Evolutionary conservation across 2,113 vertebrate species (phyloP), one percentile per base, ranked within the genome.

Genomic region (Euleptes europaea): DNA sequence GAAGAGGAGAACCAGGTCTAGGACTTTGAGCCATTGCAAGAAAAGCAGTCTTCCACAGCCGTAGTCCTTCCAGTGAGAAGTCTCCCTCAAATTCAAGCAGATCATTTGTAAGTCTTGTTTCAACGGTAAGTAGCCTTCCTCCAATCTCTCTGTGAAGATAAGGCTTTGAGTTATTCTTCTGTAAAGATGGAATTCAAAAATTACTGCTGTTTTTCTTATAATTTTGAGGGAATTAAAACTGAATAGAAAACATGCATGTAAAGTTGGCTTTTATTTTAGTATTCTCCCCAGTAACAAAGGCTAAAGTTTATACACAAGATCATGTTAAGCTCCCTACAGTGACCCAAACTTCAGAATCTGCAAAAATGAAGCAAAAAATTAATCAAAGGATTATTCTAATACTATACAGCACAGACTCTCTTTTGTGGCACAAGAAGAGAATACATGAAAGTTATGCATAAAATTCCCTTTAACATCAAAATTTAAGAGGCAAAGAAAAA

Each of bases 31-130:
- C 98, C 98, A 99, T 99, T 86, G 97, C 98, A 38, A 97, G 98
- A 94, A 99, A 99, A 0, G 98, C 99, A 0, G 97, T 98, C 95
- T 99, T 99, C 99, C 99, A 99, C 67, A 99, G 97, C 66, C 95
- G 94, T n/a, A 99, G 95, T 81, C 99, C 99, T 90, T 99, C 98
- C 88, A 98, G 92, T 44, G 97, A 98, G 91, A 99, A 97, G 87
- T 98, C 98, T 57, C 99, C 98, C 76, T 96, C 97, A 94, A 99
- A 99, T 90, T 99, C 99, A 1, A 94, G 89, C 33, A 99, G 95
- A 93, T 98, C 97, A 88, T 97, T 97, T 33, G 96, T 95, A 91
- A 98, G 95, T 83, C 97, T 98, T 77, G 98, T 99, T 92, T 97
- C 97, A 89, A 99, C 94, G 9, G 94, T 96, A 80, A 99, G 96